Conservation (phyloP, 2,888 invertebrate species). For the Hyposoter didymator region DNA sequence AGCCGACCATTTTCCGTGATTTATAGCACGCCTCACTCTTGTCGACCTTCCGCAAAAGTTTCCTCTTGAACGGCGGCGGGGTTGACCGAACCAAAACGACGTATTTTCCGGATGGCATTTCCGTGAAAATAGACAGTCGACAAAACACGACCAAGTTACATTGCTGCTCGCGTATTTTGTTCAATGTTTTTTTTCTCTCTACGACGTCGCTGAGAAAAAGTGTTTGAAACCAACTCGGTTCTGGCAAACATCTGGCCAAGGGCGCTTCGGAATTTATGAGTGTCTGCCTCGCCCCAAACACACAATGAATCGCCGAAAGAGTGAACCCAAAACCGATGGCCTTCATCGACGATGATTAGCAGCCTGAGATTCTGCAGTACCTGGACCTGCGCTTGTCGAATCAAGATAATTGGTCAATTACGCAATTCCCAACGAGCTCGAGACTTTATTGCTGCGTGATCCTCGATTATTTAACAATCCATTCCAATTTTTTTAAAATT, state of each 20-base stretch:
- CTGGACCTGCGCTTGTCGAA: slow-evolving; percentile 18
- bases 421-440: background rate
- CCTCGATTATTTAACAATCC: background rate
- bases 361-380: slow-evolving; percentile 6
- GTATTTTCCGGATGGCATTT: slow-evolving; percentile 26
- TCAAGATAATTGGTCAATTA: background rate
- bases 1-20: slow-evolving; percentile 49
- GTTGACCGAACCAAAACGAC: slow-evolving; percentile 37
- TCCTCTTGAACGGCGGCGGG: slow-evolving; percentile 6
- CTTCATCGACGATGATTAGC: slow-evolving; percentile 50
- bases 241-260: slow-evolving; percentile 30
- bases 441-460: background rate
- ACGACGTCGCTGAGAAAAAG: slow-evolving; percentile 21
- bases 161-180: slow-evolving; percentile 19
- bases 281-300: background rate
- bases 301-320: slow-evolving; percentile 25
- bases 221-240: slow-evolving; percentile 32
- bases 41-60: slow-evolving; percentile 56
- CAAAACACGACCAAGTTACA: background rate
- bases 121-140: background rate
- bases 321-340: slow-evolving; percentile 21
- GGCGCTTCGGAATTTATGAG: slow-evolving; percentile 58
- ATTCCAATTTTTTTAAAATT: background rate
- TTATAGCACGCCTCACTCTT: slow-evolving; percentile 43
- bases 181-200: slow-evolving; percentile 1